These are phyloP conservation scores for Eristalinus aeneus DNA, from an alignment of 2,888 invertebrate species.

Conservation along the genomic window DNA sequence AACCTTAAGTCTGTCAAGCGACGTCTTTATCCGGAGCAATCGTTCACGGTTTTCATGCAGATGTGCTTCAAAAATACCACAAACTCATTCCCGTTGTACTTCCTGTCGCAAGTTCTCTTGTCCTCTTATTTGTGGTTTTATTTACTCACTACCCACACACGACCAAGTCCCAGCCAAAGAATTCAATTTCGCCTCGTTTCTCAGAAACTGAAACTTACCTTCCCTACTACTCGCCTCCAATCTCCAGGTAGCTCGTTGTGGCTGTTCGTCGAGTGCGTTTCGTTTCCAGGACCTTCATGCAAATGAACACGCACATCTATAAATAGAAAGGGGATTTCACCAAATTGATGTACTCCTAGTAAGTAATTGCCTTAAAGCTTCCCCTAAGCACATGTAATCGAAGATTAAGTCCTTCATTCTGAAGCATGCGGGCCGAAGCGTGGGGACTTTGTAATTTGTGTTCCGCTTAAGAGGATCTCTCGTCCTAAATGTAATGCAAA, in stretches of 20 bases:
- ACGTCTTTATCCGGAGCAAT: neutral
- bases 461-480: neutral
- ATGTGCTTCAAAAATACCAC: neutral
- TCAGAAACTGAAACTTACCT: neutral
- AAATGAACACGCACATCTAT: neutral
- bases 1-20: neutral
- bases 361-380: constrained; percentile 1
- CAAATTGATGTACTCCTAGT: neutral
- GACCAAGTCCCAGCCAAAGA: neutral
- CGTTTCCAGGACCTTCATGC: neutral
- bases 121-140: neutral
- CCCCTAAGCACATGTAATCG: neutral
- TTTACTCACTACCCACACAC: neutral
- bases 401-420: neutral
- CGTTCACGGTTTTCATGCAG: neutral
- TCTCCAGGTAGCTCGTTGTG: neutral
- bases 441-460: neutral
- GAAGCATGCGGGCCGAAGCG: neutral
- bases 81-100: neutral
- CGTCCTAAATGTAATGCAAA: neutral
- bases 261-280: neutral
- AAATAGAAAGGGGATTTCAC: neutral
- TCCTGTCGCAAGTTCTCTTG: neutral
- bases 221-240: neutral
- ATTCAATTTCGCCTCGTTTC: neutral